Evolutionary conservation across 1,140 invertebrate genomes (phyloP), one percentile per base, ranked within the genome.

Genomic region (Venturia canescens): DNA sequence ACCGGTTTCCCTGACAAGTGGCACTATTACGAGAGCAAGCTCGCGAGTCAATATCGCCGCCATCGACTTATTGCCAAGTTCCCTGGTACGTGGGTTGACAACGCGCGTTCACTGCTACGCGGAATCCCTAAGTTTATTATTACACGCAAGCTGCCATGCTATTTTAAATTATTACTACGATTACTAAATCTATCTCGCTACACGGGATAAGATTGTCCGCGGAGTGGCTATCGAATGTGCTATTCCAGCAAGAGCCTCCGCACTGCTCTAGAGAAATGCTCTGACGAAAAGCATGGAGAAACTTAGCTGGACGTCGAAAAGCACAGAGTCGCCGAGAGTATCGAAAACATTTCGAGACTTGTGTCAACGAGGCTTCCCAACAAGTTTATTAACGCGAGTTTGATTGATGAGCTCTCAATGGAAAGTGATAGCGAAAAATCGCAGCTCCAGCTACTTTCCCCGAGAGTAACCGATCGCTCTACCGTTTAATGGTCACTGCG

Each of bases 401-500:
- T 69, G 66, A 69, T 69, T 31, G 66, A 69, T 31, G 66, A 31
- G 27, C 66, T 31, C 66, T 31, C 31, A 69, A 31, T 31, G 66
- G 9, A 3, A 21, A 69, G 60, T 26, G 23, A 69, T 69, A 69
- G 31, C 66, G 26, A 31, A 31, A 18, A 69, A 18, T 69, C n/a
- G n/a, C n/a, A 18, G 9, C 15, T 69, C 6, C 5, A 69, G 29
- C 16, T 13, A 69, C 66, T 69, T 69, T 31, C 66, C 26, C 66
- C 66, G 13, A 13, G 66, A 69, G 29, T 69, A 69, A 69, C 66
- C 66, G 29, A 69, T 69, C 66, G 18, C 13, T 69, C 29, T 31
- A 69, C 15, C 66, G 66, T 69, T 69, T 69, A 69, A 69, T 69
- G 66, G 66, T 31, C 66, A 69, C 66, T 31, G 26, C 66, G 4